These are phyloP conservation scores for Florisuga fusca DNA, from an alignment of 2,797 vertebrate species.

Conservation along the genomic window DNA sequence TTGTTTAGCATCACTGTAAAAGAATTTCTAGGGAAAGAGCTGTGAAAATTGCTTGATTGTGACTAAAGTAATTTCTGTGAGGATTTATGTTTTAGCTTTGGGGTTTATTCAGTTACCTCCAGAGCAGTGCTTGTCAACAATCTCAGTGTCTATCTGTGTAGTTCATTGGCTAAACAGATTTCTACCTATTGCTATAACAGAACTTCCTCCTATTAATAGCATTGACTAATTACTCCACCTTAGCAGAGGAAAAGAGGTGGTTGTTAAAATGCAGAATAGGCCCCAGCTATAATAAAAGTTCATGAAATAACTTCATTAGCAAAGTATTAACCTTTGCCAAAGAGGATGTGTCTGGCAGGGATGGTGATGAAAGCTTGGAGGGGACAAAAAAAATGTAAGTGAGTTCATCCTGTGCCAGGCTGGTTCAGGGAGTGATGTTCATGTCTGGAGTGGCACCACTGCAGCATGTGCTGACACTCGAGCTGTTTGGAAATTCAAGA, in stretches of 20 bases:
- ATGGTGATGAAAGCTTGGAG: not conserved
- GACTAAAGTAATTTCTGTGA: not conserved
- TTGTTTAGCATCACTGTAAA: not conserved
- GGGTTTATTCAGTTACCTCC: not conserved
- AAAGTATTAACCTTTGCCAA: not conserved
- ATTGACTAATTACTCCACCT: not conserved
- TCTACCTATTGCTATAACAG: not conserved
- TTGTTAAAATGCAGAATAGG: not conserved
- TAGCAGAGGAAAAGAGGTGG: not conserved
- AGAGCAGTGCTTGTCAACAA: not conserved
- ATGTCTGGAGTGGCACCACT: not conserved
- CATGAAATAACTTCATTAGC: not conserved
- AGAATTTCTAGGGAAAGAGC: not conserved
- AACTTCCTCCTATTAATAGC: not conserved
- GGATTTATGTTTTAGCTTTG: not conserved
- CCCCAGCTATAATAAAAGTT: not conserved
- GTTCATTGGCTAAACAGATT: not conserved
- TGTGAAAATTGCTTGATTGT: not conserved
- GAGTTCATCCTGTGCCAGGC: not conserved
- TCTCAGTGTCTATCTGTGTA: not conserved
- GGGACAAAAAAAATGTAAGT: not conserved
- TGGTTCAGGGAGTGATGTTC: not conserved
- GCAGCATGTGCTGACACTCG: not conserved
- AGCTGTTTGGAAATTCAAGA: not conserved
- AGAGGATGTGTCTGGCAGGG: not conserved